Base-by-base conservation (phyloP, 2,888 invertebrate species). In the Drosophila pegasa region DNA sequence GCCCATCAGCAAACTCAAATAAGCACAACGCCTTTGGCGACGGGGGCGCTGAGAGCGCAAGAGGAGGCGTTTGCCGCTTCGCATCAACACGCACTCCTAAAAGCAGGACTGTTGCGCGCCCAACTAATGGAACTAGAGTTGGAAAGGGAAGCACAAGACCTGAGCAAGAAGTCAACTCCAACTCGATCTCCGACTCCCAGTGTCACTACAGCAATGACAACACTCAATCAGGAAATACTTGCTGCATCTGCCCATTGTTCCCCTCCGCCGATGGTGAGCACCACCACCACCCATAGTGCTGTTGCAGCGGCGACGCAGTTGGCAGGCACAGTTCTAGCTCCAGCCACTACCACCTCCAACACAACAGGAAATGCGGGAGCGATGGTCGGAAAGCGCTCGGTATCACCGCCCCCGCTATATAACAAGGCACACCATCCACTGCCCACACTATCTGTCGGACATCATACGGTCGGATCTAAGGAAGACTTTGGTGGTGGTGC, bases 351-450 rank as follows among this genome's bases (percentile, higher is more conserved):
- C 27, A 84, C 84, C 10, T 80, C 73, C 25, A 73, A 73, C 25
- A 67, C 70, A 14, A 72, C 80, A 9, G 71, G 71, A 50, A 80
- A 69, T 55, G 58, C 69, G 20, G 67, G 64, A 5, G 37, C 73
- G 8, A 47, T 86, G 35, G 71, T 60, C 56, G 75, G 57, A 51
- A 90, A 89, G 67, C 89, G 90, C 22, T 90, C 90, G 0, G 90
- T 91, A 5, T 91, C 91, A n/a, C 91, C 90, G 22, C 91, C 90
- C 10, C 90, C 91, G 8, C 76, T 91, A 1, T 91, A 91, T 60
- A 91, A 90, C 56, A 90, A 90, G 56, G 90, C 91, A 1, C 91
- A 91, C 67, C 91, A 91, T 81, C 90, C 90, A n/a, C 79, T 87
- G 37, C 75, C 88, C 12, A 80, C 71, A 5, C 51, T 79, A 16